These are phyloP conservation scores for Atherinosoma microstoma DNA, from an alignment of 2,797 vertebrate species.

Conservation along the genomic window DNA sequence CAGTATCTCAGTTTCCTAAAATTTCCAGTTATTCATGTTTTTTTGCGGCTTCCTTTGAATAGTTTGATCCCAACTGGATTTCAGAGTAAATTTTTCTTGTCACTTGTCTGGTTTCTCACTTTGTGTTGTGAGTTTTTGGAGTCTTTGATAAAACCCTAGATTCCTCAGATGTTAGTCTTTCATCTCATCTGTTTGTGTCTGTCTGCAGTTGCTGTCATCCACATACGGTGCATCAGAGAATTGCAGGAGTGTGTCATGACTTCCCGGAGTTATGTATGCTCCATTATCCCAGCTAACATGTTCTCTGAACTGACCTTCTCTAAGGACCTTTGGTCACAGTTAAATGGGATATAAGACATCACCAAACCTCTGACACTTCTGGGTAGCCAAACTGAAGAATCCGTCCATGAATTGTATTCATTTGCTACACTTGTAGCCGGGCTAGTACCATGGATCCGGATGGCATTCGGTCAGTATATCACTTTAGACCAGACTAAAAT, in stretches of 20 bases:
- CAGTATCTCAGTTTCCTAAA: constrained; percentile 52
- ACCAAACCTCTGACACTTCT: not conserved
- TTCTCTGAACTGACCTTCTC: not conserved
- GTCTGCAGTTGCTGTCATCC: constrained; percentile 18
- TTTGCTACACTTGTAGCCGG: not conserved
- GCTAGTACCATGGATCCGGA: not conserved
- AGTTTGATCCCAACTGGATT: constrained; percentile 57
- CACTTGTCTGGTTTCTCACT: constrained; percentile 21
- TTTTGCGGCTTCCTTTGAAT: constrained; percentile 46
- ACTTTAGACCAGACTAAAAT: constrained; percentile 1
- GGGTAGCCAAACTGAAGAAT: not conserved
- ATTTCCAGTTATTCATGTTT: constrained; percentile 32
- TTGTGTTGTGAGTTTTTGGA: constrained; percentile 13
- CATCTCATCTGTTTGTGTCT: constrained; percentile 23
- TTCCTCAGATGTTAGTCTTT: constrained; percentile 30
- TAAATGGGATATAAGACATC: not conserved
- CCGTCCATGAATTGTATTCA: not conserved
- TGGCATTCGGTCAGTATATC: not conserved
- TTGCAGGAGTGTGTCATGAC: constrained; percentile 3
- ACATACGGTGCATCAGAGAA: constrained; percentile 13
- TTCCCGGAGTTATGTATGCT: not conserved
- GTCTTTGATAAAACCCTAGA: not conserved
- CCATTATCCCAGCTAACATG: not conserved
- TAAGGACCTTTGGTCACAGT: constrained; percentile 2
- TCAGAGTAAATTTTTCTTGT: constrained; percentile 31